Evolutionary conservation across 1,140 invertebrate species (phyloP), one percentile per base, ranked within the genome.

Genomic region (Chelonus insularis): DNA sequence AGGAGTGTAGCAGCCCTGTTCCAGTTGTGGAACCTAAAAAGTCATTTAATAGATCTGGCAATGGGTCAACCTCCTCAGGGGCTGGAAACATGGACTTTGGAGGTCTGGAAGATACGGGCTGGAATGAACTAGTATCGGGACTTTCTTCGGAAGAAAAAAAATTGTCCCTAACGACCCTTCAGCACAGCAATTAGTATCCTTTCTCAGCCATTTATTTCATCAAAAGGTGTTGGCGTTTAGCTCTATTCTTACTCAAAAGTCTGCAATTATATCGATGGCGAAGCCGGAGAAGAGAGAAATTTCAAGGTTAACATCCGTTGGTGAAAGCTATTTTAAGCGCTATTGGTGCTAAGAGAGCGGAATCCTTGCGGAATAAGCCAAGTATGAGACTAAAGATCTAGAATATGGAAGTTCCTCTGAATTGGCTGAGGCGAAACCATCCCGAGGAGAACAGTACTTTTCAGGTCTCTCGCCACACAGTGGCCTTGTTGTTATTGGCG

Each of bases 401-500:
- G 61, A 58, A 60, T 20, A 37, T 63, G 4, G n/a, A 52, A 16
- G 21, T n/a, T 11, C 18, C 63, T 2, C 48, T 59, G 1, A 21
- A 54, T 4, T 63, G 64, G 64, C 11, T 63, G 23, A 55, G 34
- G 21, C 32, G 14, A 18, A 23, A 63, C 34, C 60, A 57, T 8
- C 57, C 64, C 0, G 29, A 61, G 12, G 25, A 64, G 39, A 34
- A 62, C 39, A 71, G 61, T 63, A 50, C 68, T n/a, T 36, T 29
- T 52, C 12, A 75, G 47, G 64, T 71, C 3, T 71, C 70, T 34
- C 45, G 73, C n/a, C 36, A 60, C 7, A 51, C 64, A 6, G 68
- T 67, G 25, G n/a, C 9, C 45, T 67, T 2, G 65, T 63, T 34
- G 62, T 57, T 47, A 63, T 65, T 21, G n/a, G n/a, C n/a, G n/a